phyloP scores from a whole-genome alignment of 2,113 vertebrate species.

The Circaetus cinerascens region DNA sequence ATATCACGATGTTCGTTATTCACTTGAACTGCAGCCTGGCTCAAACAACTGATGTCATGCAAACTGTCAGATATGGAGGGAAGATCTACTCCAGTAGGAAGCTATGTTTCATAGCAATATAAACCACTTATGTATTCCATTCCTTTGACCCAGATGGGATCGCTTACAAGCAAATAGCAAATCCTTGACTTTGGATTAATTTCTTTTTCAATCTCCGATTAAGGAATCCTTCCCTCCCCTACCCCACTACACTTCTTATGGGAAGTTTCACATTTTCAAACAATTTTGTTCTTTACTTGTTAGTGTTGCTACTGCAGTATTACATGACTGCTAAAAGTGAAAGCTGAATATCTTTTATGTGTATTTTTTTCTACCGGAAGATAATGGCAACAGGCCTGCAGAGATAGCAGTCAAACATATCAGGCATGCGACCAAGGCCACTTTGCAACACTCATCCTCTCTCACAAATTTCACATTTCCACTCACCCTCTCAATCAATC shows the following conservation, averaged over 20 bases:
- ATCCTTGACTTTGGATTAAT: neutral
- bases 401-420: constrained; percentile 4
- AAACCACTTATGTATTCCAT: neutral
- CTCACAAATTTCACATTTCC: constrained; percentile 22
- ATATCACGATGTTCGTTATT: neutral
- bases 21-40: neutral
- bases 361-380: neutral
- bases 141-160: neutral
- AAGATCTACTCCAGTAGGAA: neutral
- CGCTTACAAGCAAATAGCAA: neutral
- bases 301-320: neutral
- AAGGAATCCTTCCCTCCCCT: neutral
- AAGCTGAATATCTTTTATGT: neutral
- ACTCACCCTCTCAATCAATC: constrained; percentile 56
- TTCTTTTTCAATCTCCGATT: neutral
- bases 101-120: neutral
- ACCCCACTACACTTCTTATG: fast-evolving
- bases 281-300: neutral
- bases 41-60: neutral
- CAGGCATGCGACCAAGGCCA: neutral
- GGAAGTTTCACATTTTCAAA: neutral
- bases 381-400: neutral
- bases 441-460: constrained; percentile 14
- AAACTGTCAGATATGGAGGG: neutral
- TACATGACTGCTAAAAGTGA: neutral